Conservation (phyloP, 2,888 invertebrate species). For the Podabrus alpinus region DNA sequence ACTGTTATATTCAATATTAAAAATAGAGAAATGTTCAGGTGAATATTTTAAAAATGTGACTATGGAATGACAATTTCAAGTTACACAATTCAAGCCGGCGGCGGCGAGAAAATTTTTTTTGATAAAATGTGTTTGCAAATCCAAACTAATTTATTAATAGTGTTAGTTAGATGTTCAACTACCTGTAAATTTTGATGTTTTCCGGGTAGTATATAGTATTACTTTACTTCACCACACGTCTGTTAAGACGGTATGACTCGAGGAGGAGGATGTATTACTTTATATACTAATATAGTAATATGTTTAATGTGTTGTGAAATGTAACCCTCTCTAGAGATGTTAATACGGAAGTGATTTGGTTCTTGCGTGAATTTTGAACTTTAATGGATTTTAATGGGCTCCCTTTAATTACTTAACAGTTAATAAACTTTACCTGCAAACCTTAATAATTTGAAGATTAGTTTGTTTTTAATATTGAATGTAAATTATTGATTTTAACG, state of each 20-base stretch:
- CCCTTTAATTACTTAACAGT: not conserved
- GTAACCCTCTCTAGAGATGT: slow-evolving; percentile 1
- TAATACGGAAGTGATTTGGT: slow-evolving; percentile 3
- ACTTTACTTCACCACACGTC: no score
- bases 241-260: no score
- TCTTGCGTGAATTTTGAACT: not conserved
- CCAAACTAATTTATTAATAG: not conserved
- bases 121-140: not conserved
- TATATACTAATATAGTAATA: not conserved
- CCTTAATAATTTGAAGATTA: not conserved
- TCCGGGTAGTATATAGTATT: not conserved
- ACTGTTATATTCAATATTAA: no score
- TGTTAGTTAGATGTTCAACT: not conserved
- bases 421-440: not conserved
- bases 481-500: not conserved
- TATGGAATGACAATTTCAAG: no score
- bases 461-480: not conserved
- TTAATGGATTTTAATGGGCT: slow-evolving; percentile 1
- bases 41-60: not conserved
- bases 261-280: no score
- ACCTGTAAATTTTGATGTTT: not conserved
- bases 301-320: slow-evolving; percentile 2
- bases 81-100: no score
- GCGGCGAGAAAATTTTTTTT: no score
- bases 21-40: no score